These are phyloP conservation scores for Nanger granti DNA, from an alignment of 2,113 vertebrate species.

Conservation along the genomic window DNA sequence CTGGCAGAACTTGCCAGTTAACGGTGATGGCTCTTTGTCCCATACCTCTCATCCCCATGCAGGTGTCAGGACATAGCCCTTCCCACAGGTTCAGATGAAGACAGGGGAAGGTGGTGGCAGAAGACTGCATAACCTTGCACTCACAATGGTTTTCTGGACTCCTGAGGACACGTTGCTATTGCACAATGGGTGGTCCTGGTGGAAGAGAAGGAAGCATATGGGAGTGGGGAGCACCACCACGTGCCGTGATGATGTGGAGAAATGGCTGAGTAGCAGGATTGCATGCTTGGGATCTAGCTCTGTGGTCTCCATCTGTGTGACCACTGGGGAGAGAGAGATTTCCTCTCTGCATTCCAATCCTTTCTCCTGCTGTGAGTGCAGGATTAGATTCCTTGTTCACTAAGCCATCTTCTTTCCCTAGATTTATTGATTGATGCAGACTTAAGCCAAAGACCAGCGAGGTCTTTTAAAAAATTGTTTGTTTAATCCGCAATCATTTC, in stretches of 20 bases:
- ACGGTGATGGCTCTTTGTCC: background rate
- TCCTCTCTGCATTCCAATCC: background rate
- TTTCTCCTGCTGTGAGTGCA: background rate
- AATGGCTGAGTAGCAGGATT: background rate
- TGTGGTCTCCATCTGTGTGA: background rate
- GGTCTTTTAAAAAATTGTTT: background rate
- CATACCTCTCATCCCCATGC: too few relatives aligned
- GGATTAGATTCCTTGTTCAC: background rate
- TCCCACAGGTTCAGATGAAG: background rate
- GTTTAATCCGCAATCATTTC: background rate
- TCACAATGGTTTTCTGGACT: background rate
- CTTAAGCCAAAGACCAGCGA: background rate
- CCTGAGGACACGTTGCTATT: background rate
- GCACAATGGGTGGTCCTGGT: background rate
- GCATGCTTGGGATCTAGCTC: background rate
- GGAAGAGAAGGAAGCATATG: background rate
- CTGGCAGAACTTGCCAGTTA: background rate
- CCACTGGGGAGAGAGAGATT: too few relatives aligned
- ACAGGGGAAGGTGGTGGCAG: background rate
- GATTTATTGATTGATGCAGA: background rate
- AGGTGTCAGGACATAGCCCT: background rate
- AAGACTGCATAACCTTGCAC: background rate
- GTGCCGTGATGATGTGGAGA: fast-evolving
- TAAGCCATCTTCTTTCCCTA: background rate
- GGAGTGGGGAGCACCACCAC: fast-evolving